These are phyloP conservation scores for Nesoenas mayeri DNA, from an alignment of 2,113 vertebrate species.

Conservation along the genomic window DNA sequence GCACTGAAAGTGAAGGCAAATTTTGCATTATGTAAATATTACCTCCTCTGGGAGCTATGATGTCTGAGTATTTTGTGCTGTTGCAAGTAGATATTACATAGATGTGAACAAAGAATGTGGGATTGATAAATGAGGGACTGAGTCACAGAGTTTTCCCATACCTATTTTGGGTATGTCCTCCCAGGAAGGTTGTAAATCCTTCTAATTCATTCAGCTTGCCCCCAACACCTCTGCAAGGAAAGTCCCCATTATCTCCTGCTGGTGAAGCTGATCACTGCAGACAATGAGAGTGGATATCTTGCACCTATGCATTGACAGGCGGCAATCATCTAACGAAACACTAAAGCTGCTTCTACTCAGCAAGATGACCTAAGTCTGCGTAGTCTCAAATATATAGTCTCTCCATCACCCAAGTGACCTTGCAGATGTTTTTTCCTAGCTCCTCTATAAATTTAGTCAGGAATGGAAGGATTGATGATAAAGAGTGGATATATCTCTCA, in stretches of 20 bases:
- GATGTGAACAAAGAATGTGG: background rate
- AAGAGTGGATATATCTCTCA: background rate
- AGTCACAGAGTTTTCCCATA: background rate
- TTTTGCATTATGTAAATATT: background rate
- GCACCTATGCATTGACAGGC: background rate
- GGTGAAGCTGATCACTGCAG: background rate
- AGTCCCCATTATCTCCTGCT: background rate
- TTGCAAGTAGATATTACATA: background rate
- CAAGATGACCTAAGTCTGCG: rapidly evolving
- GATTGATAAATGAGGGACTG: background rate
- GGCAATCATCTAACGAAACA: background rate
- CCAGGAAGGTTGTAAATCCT: background rate
- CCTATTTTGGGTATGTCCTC: background rate
- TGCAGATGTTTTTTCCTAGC: background rate
- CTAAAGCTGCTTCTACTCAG: background rate
- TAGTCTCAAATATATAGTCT: background rate
- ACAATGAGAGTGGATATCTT: background rate
- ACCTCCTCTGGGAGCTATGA: background rate
- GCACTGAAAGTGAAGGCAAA: background rate
- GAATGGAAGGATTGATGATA: background rate
- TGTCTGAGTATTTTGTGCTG: background rate
- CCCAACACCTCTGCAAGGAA: background rate
- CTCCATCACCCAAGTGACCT: background rate
- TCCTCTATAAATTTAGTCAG: background rate
- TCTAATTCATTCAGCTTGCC: background rate